Conservation (phyloP, 2,113 vertebrate genomes). For the Natator depressus region DNA sequence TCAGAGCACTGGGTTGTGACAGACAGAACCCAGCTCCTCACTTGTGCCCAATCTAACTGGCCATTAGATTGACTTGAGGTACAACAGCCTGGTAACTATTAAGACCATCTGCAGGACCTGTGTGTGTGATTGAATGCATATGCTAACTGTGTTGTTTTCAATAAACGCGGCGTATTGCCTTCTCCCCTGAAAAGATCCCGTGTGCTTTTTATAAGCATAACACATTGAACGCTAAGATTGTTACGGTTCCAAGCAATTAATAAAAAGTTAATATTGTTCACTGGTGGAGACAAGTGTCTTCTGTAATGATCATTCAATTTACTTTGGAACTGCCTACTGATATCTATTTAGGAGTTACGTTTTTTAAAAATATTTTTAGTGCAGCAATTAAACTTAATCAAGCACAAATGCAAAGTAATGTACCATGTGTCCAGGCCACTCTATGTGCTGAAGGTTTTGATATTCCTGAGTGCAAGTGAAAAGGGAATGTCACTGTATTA, state of each 20-base stretch:
- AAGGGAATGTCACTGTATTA: neutral
- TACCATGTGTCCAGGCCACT: neutral
- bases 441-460: neutral
- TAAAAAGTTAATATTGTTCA: slow-evolving; percentile 52
- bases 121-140: too few species aligned
- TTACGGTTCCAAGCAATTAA: slow-evolving; percentile 20
- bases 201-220: too few species aligned
- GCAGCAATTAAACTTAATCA: neutral
- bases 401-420: neutral
- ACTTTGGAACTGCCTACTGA: neutral
- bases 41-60: too few species aligned
- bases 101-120: too few species aligned
- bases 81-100: too few species aligned
- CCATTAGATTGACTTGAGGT: too few species aligned
- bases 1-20: too few species aligned
- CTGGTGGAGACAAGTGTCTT: slow-evolving; percentile 25
- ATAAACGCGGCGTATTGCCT: too few species aligned
- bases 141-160: too few species aligned
- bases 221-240: neutral
- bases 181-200: too few species aligned
- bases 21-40: too few species aligned
- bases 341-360: neutral
- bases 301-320: slow-evolving; percentile 20
- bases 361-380: neutral
- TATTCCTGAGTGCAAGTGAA: neutral